A percentile compares a stretch with the other conserved stretches of the same genome.
These are phyloP conservation scores for Hycleus phaleratus DNA, from an alignment of 1,140 invertebrate genomes.

Conservation along the genomic window DNA sequence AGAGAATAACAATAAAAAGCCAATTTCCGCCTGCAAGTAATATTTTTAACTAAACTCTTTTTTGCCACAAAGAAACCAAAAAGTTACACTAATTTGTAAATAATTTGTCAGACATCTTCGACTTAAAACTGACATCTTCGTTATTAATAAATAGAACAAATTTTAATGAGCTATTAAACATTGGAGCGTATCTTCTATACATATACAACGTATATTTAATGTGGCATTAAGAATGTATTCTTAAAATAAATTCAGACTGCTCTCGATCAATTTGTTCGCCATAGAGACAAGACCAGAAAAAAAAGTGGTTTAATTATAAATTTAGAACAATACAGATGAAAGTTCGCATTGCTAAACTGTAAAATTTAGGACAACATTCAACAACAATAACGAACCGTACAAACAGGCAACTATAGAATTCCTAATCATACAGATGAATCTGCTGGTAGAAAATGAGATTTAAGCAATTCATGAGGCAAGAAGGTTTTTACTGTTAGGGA, in stretches of 20 bases:
- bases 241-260: conserved; percentile 4
- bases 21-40: background rate
- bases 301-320: no score
- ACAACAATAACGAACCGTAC: no score
- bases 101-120: no score
- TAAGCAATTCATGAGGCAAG: conserved; percentile 6
- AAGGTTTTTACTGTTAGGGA: no score
- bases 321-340: no score
- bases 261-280: conserved; percentile 7
- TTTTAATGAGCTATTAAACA: conserved; percentile 12
- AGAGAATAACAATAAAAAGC: background rate
- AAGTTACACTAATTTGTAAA: no score
- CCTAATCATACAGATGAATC: no score
- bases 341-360: no score
- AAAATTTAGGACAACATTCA: no score
- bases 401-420: no score
- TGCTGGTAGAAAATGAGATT: conserved; percentile 3
- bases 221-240: conserved; percentile 5
- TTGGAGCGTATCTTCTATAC: background rate
- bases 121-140: background rate
- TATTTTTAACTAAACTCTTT: no score
- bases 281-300: no score
- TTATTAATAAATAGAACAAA: conserved; percentile 6
- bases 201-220: background rate
- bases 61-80: background rate